Evolutionary conservation across 2,113 vertebrate species (phyloP).

Genomic region (Hemicordylus capensis): DNA sequence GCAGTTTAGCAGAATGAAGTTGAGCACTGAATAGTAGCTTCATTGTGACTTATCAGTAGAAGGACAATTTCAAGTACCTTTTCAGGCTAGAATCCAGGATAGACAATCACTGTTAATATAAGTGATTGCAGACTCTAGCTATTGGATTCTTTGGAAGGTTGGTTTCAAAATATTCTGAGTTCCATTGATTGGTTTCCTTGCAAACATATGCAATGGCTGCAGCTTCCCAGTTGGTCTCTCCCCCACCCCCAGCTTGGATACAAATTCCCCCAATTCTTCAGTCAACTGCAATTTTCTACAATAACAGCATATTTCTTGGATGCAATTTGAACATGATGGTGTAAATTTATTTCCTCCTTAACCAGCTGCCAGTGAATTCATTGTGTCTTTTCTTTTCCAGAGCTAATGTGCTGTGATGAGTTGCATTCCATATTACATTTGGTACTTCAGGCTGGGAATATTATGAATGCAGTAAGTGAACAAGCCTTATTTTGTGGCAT

Average conservation of each 20-base stretch:
- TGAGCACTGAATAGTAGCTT: no score
- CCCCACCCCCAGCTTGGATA: neutral
- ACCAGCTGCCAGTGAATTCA: conserved; percentile 43
- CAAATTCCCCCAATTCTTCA: neutral
- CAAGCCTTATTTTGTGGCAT: neutral
- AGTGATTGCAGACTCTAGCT: neutral
- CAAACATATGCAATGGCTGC: conserved; percentile 27
- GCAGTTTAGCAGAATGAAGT: no score
- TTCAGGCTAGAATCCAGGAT: neutral
- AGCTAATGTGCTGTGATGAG: conserved; percentile 92
- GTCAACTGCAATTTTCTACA: conserved; percentile 17
- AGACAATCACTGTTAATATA: no score
- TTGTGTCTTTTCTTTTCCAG: conserved; percentile 73
- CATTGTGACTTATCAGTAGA: neutral
- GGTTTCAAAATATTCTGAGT: conserved; percentile 20
- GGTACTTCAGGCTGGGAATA: conserved; percentile 97
- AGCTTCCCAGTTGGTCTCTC: neutral
- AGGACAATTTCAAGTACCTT: neutral
- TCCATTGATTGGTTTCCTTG: conserved; percentile 35
- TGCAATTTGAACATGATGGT: conserved; percentile 10
- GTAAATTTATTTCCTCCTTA: conserved; percentile 24
- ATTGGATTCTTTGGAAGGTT: conserved; percentile 9
- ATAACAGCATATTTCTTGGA: conserved; percentile 7
- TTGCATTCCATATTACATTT: conserved; percentile 95
- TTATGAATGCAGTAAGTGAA: conserved; percentile 95